Evolutionary conservation across 2,888 invertebrate genomes (phyloP), one percentile per base, ranked within the genome.

Genomic region (Catocala nupta): DNA sequence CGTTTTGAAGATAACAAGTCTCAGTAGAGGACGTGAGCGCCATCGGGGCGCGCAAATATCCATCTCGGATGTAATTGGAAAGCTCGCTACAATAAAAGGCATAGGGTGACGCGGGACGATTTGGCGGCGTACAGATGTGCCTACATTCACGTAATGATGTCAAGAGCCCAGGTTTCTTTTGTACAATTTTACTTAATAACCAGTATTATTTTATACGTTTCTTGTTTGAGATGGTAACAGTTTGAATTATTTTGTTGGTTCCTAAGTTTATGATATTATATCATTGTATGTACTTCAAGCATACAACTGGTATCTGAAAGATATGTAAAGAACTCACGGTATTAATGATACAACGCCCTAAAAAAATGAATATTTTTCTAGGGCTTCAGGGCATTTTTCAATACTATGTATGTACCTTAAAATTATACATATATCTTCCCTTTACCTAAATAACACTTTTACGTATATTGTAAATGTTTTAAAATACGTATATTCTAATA

Each of bases 11-110:
- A 86, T 87, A 86, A 84, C 82, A 82, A 83, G 78, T 78, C 72
- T 64, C 65, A 73, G 73, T 39, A 61, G 63, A 53, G 47, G 52
- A 77, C 65, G 62, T 66, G 67, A 57, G 53, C 65, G 72, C 69
- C 74, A 77, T 71, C 79, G 71, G 68, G 77, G 65, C 76, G 68
- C 73, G 75, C 81, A 82, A 84, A 88, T 87, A 85, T 84, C 84
- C 86, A 82, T 87, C 84, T 82, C 82, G 83, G 76, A 81, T 84
- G 87, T 89, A 90, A 90, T 90, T 90, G 89, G 85, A 88, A 90
- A 87, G 84, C 85, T 86, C 81, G 85, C 82, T 83, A 86, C 85
- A 88, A 87, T 88, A 88, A 88, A 86, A 85, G 82, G 77, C 82
- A 79, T 82, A 80, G 85, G 82, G 83, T 84, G 85, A 86, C 86